These are phyloP conservation scores for Sterna hirundo DNA, from an alignment of 2,113 vertebrate genomes.

Conservation along the genomic window DNA sequence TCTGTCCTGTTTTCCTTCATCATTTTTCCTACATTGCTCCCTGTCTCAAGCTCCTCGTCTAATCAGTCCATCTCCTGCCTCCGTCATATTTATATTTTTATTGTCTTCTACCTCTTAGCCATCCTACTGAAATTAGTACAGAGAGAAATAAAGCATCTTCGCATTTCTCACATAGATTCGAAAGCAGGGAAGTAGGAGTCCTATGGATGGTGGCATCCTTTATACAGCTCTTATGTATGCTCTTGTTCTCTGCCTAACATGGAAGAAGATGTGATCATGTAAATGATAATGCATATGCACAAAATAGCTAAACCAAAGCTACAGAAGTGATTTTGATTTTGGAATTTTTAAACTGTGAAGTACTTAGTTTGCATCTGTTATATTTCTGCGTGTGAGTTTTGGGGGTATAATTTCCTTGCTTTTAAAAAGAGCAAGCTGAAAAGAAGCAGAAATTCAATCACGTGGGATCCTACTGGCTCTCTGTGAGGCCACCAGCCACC, in stretches of 20 bases:
- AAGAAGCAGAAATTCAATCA: neutral
- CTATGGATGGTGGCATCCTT: neutral
- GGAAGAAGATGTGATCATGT: conserved; percentile 23
- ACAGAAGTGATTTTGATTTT: neutral
- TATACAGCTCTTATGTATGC: conserved; percentile 2
- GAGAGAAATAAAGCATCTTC: neutral
- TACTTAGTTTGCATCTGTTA: conserved; percentile 28
- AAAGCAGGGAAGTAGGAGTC: conserved; percentile 20
- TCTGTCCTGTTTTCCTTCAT: neutral
- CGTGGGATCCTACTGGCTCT: neutral
- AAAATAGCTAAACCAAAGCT: conserved; percentile 29
- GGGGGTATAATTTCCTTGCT: neutral
- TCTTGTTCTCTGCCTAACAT: conserved; percentile 32
- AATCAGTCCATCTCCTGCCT: neutral
- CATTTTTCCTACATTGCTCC: neutral
- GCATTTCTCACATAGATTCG: neutral
- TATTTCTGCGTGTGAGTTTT: neutral
- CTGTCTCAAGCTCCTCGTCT: neutral
- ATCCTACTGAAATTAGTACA: neutral
- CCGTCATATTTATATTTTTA: neutral
- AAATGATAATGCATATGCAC: neutral
- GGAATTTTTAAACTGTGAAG: conserved; percentile 20
- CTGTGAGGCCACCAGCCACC: neutral
- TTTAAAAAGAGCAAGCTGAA: conserved; percentile 20
- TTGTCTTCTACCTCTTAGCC: neutral